Evolutionary conservation across 2,888 invertebrate species (phyloP), one percentile per base, ranked within the genome.

Genomic region (Caenorhabditis sp.): DNA sequence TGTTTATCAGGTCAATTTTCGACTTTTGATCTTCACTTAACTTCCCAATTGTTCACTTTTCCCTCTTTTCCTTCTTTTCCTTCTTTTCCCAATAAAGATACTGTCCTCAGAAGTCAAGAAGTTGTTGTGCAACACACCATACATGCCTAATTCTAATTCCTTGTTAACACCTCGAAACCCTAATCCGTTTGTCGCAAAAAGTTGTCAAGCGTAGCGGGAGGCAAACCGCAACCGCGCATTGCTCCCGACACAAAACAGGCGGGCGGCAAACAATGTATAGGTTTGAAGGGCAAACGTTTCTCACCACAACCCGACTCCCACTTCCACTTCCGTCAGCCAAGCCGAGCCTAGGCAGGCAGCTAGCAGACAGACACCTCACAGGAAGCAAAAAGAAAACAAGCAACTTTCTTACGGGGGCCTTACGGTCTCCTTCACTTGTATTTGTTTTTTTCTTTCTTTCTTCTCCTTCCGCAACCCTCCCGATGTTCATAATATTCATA

Each of bases 401-500:
- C 76, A 76, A 76, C 76, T 67, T 76, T 76, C 55, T 53, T 67
- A 26, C 37, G 28, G 44, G 24, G 2, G 18, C n/a, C n/a, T n/a
- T n/a, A n/a, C n/a, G 18, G 24, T 24, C 67, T 20, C 22, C 32
- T 24, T 51, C 51, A 9, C 24, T 15, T 8, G 18, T 71, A 47
- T 76, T 76, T 76, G 67, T 76, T 76, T 76, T 40, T 70, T 72
- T 65, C 70, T 72, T 65, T 67, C 61, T 72, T 65, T 61, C 64
- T 65, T 67, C 61, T 32, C 32, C 32, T 32, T 32, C 32, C 32
- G 58, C 60, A 15, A 44, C 61, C n/a, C 44, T 13, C 24, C 8
- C 15, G 67, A 76, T 60, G 71, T 71, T 80, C 84, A 84, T 51
- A 81, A 68, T n/a, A n/a, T 64, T 84, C 84, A 67, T 70, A 74